Conservation (phyloP, 2,888 invertebrate genomes). For the Phalera bucephala region DNA sequence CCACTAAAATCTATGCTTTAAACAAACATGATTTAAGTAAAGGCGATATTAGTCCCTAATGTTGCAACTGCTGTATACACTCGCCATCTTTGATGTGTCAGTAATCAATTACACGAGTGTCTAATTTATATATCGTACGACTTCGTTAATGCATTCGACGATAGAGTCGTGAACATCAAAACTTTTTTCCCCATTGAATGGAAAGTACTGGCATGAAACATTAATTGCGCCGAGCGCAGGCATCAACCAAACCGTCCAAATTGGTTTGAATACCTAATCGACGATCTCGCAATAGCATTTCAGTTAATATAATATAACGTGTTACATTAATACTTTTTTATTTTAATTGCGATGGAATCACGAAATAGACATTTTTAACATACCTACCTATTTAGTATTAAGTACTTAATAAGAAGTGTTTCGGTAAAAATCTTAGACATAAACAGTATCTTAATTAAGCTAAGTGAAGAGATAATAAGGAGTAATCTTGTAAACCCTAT, state of each 20-base stretch:
- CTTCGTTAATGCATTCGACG: conserved; percentile 64
- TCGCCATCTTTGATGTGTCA: conserved; percentile 35
- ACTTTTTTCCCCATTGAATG: conserved; percentile 49
- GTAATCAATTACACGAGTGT: conserved; percentile 57
- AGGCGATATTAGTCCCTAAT: conserved; percentile 2
- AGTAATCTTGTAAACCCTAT: conserved; percentile 67
- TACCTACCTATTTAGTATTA: too few species aligned
- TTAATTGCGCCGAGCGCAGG: conserved; percentile 62
- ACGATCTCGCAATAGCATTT: conserved; percentile 60
- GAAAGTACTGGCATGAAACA: conserved; percentile 64
- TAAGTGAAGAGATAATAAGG: conserved; percentile 40
- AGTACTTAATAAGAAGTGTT: conserved; percentile 23
- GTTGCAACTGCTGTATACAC: conserved; percentile 17
- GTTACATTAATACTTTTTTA: too few species aligned
- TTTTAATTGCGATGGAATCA: conserved; percentile 55
- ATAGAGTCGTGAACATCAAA: conserved; percentile 68
- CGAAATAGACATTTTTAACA: conserved; percentile 50
- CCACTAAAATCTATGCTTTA: too few species aligned
- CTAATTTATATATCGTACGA: conserved; percentile 62
- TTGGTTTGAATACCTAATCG: conserved; percentile 70
- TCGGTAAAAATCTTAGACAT: conserved; percentile 9
- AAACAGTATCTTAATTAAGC: conserved; percentile 17
- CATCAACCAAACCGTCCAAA: conserved; percentile 62
- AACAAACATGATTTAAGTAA: background rate
- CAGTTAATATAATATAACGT: too few species aligned